phyloP scores from a whole-genome alignment of 2,113 vertebrate species.

The Tympanuchus pallidicinctus region DNA sequence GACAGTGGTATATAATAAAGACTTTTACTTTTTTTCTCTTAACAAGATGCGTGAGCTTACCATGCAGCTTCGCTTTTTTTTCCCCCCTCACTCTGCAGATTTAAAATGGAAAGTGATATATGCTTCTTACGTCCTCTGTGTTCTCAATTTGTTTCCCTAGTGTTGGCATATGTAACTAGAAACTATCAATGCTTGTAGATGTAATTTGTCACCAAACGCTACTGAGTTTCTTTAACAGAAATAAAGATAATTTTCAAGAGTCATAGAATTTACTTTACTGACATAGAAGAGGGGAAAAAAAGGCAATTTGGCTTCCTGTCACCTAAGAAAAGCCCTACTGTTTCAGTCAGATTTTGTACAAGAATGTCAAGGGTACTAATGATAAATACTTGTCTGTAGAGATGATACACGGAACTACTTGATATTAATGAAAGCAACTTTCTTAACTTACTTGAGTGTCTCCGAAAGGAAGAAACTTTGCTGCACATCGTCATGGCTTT shows the following conservation, averaged over 20 bases:
- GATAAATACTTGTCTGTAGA: background rate
- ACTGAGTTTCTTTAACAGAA: background rate
- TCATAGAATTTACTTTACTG: background rate
- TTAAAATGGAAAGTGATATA: background rate
- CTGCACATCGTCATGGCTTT: constrained; percentile 93
- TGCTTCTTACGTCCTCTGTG: background rate
- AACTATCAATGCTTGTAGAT: background rate
- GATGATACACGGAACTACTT: background rate
- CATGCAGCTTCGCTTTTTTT: background rate
- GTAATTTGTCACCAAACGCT: background rate
- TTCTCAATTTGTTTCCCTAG: background rate
- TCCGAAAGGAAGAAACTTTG: constrained; percentile 98
- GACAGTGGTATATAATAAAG: background rate
- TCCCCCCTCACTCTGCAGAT: background rate
- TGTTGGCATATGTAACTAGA: background rate
- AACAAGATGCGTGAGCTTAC: background rate
- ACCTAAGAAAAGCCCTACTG: background rate
- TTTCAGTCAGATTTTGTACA: background rate
- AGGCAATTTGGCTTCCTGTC: background rate
- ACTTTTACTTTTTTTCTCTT: background rate
- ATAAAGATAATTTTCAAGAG: background rate
- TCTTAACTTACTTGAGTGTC: constrained; percentile 92
- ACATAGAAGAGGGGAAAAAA: background rate
- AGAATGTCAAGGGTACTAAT: background rate
- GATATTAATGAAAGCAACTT: background rate